Percentiles rank a stretch among this genome's conserved stretches.
Evolutionary conservation across 2,113 vertebrate species (phyloP).

Genomic region (Pipra filicauda): DNA sequence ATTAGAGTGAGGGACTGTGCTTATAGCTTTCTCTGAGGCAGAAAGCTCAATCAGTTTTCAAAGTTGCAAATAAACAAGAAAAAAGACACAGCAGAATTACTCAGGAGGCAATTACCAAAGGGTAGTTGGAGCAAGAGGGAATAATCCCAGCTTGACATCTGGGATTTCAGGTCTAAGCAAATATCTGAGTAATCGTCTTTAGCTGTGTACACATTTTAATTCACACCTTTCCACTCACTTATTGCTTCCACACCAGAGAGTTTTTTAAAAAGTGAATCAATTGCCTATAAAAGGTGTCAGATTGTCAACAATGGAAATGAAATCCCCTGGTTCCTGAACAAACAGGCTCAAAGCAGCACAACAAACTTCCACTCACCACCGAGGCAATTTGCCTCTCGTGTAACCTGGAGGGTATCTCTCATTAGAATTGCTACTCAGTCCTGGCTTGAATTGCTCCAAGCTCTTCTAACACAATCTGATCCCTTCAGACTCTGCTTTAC

Average conservation of each 20-base stretch:
- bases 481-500: slow-evolving; percentile 55
- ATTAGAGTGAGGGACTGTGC: neutral
- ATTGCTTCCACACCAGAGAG: neutral
- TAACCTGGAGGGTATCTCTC: slow-evolving; percentile 47
- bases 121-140: neutral
- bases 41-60: neutral
- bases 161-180: slow-evolving; percentile 30
- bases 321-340: slow-evolving; percentile 11
- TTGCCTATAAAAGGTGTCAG: slow-evolving; percentile 13
- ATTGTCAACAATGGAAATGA: slow-evolving; percentile 20
- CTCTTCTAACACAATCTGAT: slow-evolving; percentile 58
- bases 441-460: slow-evolving; percentile 48
- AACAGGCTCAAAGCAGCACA: neutral
- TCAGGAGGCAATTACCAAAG: neutral
- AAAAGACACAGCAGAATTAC: neutral
- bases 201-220: slow-evolving; percentile 35
- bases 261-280: slow-evolving; percentile 29
- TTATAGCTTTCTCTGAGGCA: neutral
- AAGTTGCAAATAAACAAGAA: slow-evolving; percentile 20
- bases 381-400: slow-evolving; percentile 14
- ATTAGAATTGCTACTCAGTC: neutral
- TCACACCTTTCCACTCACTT: slow-evolving; percentile 33
- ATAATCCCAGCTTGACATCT: neutral
- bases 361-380: neutral
- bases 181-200: neutral